Evolutionary conservation across 2,888 invertebrate genomes (phyloP), one percentile per base, ranked within the genome.

Genomic region (Caenorhabditis doughertyi): DNA sequence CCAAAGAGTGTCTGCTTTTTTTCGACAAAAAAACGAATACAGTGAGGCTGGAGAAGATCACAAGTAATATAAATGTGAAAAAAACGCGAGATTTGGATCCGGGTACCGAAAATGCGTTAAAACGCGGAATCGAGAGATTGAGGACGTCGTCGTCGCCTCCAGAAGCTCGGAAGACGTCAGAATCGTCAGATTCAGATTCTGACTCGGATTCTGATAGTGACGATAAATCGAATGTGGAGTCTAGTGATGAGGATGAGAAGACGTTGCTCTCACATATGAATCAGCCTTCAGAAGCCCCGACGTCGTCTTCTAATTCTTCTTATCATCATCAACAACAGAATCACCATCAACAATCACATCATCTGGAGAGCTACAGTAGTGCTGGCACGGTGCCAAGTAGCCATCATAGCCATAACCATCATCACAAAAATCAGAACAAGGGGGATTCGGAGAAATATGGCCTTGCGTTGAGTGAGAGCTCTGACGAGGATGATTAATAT

Each of bases 1-100:
- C 85, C 25, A 90, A 89, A 53, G 90, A 90, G 49, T 90, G 90
- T 72, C 60, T 90, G 13, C 68, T 90, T 51, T 89, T 90, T 62
- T 90, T 87, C 65, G 88, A 90, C 65, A 83, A 80, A 8, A 68
- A 73, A 8, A 89, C 88, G 1, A 83, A 84, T 7, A 85, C 86
- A 8, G 81, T 90, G 16, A 77, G 89, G 18, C 65, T 90, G 44
- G 90, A 90, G 65, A 89, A 88, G 44, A 82, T 90, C 18, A 79
- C 84, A 2, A 85, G 88, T 9, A 89, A 88, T 60, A 89, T 90
- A 51, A 83, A 83, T 27, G 89, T 90, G 9, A 90, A 90, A 55
- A 89, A 90, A 79, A 90, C 89, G 0, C 84, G 88, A 70, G 87
- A 88, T 71, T 55, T 81, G 62, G 87, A 87, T 53, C 76, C 81